A percentile compares a stretch with the other conserved stretches of the same genome.
phyloP scores from a whole-genome alignment of 2,888 invertebrate species.

The Sarcophaga subvicina region DNA sequence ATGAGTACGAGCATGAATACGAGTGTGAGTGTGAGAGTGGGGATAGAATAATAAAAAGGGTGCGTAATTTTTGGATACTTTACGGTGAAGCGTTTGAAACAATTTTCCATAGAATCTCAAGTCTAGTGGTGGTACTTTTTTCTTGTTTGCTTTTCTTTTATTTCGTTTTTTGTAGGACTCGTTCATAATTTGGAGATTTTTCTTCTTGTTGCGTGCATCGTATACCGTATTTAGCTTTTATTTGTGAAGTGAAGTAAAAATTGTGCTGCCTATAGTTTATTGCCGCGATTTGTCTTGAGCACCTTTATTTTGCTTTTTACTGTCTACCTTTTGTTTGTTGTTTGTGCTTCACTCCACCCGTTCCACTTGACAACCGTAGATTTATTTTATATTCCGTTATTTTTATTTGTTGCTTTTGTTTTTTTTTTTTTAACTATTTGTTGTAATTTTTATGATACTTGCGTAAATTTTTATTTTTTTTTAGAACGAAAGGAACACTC shows the following conservation, averaged over 20 bases:
- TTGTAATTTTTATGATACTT: conserved; percentile 67
- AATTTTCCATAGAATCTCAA: conserved; percentile 31
- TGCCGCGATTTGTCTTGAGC: conserved; percentile 69
- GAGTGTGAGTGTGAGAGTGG: not conserved
- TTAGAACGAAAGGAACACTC: not conserved
- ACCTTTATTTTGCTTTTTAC: conserved; percentile 43
- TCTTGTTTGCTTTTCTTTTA: conserved; percentile 15
- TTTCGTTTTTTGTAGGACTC: conserved; percentile 35
- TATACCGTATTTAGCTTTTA: not conserved
- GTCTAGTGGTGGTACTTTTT: conserved; percentile 37
- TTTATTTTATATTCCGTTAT: conserved; percentile 42
- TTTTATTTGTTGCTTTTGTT: conserved; percentile 47
- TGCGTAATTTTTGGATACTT: conserved; percentile 62
- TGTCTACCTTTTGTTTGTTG: conserved; percentile 18
- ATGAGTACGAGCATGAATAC: not conserved
- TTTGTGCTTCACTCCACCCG: not conserved
- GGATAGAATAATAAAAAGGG: conserved; percentile 62
- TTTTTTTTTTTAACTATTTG: conserved; percentile 43
- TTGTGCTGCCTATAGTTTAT: conserved; percentile 69
- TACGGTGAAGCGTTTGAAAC: conserved; percentile 24
- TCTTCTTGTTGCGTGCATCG: conserved; percentile 1
- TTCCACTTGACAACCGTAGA: not conserved
- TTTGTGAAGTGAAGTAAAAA: conserved; percentile 46
- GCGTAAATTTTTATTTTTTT: conserved; percentile 55
- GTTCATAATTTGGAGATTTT: conserved; percentile 26